Conservation (phyloP, 2,888 invertebrate species). For the Spodoptera littoralis region DNA sequence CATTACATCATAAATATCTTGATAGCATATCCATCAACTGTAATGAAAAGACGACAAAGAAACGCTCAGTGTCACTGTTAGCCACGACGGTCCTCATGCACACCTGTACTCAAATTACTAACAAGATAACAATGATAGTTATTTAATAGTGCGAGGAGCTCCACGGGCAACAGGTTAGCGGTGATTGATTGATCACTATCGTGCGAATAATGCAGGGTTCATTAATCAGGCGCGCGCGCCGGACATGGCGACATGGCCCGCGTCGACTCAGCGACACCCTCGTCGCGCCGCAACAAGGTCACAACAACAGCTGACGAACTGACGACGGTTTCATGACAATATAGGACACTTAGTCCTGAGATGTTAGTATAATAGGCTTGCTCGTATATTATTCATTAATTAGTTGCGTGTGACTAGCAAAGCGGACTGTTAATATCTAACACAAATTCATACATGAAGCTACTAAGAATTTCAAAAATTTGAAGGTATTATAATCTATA, state of each 20-base stretch:
- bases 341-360: neutral
- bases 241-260: slow-evolving; percentile 41
- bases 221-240: slow-evolving; percentile 64
- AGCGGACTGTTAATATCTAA: too few relatives aligned
- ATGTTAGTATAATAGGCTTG: too few relatives aligned
- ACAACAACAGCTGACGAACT: slow-evolving; percentile 34
- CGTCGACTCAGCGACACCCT: slow-evolving; percentile 30
- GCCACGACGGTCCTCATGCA: neutral
- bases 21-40: slow-evolving; percentile 4
- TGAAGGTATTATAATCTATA: too few relatives aligned
- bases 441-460: too few relatives aligned
- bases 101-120: slow-evolving; percentile 42
- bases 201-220: slow-evolving; percentile 64
- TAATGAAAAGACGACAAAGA: slow-evolving; percentile 16
- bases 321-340: slow-evolving; percentile 4
- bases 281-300: slow-evolving; percentile 44
- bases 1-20: slow-evolving; percentile 16
- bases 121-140: slow-evolving; percentile 53
- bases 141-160: slow-evolving; percentile 47
- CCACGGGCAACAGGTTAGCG: slow-evolving; percentile 65
- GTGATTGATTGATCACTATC: slow-evolving; percentile 67
- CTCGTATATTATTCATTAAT: too few relatives aligned
- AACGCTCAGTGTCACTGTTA: slow-evolving; percentile 12
- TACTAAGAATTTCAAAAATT: too few relatives aligned
- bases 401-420: too few relatives aligned